phyloP scores from a whole-genome alignment of 2,797 vertebrate species.

The Dendrocincla fuliginosa region DNA sequence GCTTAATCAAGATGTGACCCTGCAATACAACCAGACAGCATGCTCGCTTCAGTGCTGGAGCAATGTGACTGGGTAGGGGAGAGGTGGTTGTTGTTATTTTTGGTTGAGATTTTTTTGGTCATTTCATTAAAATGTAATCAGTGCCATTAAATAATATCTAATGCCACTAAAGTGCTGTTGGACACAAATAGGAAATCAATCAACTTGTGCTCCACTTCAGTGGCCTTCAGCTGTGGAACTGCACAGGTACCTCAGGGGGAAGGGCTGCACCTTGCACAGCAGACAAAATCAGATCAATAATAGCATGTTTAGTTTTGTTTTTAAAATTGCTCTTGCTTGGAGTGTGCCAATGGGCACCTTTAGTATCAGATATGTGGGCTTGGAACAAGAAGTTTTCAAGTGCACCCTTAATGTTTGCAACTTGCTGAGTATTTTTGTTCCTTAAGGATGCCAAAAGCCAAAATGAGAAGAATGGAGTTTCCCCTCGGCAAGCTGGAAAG shows the following conservation, averaged over 20 bases:
- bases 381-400: constrained; percentile 37
- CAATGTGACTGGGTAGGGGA: neutral
- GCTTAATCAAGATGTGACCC: constrained; percentile 70
- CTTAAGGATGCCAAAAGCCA: neutral
- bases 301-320: neutral
- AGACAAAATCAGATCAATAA: constrained; percentile 55
- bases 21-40: constrained; percentile 4
- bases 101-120: neutral
- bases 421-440: neutral
- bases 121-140: constrained; percentile 64
- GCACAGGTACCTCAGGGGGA: neutral
- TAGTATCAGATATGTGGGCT: neutral
- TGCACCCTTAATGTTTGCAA: neutral
- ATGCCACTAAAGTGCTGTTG: constrained; percentile 9
- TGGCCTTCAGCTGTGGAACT: constrained; percentile 3
- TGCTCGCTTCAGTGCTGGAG: constrained; percentile 36
- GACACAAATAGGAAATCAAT: constrained; percentile 69
- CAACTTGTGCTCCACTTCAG: constrained; percentile 42
- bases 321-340: constrained; percentile 39
- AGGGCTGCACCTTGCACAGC: constrained; percentile 39
- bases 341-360: neutral
- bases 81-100: neutral
- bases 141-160: constrained; percentile 64
- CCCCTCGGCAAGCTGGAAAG: neutral
- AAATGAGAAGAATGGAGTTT: neutral